phyloP scores from a whole-genome alignment of 1,140 invertebrate species.

The Pissodes strobi region DNA sequence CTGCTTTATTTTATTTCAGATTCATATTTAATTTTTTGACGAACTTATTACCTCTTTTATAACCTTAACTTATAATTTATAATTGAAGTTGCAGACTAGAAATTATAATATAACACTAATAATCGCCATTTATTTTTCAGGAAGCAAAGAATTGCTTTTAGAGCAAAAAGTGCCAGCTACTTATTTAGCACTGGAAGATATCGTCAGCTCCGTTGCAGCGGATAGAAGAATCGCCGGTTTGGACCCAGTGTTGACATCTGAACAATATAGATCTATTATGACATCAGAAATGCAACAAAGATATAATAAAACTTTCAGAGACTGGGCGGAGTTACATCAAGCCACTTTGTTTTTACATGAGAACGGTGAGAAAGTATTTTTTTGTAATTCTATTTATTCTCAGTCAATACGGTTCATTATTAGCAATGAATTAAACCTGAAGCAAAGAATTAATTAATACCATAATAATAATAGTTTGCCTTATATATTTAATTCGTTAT shows the following conservation, averaged over 20 bases:
- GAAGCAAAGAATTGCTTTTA: constrained; percentile 86
- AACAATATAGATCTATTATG: constrained; percentile 79
- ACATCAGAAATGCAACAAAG: constrained; percentile 70
- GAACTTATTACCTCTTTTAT: too few species aligned
- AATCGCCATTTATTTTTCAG: constrained; percentile 56
- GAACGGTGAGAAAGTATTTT: constrained; percentile 83
- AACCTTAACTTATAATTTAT: too few species aligned
- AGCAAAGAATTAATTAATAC: too few species aligned
- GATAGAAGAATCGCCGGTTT: constrained; percentile 68
- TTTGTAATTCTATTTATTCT: background rate
- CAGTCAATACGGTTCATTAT: background rate
- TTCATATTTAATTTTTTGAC: too few species aligned
- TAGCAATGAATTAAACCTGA: background rate
- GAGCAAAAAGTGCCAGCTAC: constrained; percentile 95
- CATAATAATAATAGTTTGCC: too few species aligned
- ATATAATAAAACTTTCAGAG: constrained; percentile 75
- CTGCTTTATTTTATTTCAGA: too few species aligned
- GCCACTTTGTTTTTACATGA: constrained; percentile 97
- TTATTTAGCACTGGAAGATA: constrained; percentile 93
- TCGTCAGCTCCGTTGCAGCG: constrained; percentile 77
- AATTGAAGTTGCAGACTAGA: too few species aligned
- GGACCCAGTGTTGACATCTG: constrained; percentile 88
- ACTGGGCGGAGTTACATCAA: constrained; percentile 89
- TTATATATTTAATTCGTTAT: too few species aligned
- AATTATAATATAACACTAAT: background rate